A percentile compares a stretch with the other conserved stretches of the same genome.
These are phyloP conservation scores for Synanthedon formicaeformis DNA, from an alignment of 2,888 invertebrate genomes.

Conservation along the genomic window DNA sequence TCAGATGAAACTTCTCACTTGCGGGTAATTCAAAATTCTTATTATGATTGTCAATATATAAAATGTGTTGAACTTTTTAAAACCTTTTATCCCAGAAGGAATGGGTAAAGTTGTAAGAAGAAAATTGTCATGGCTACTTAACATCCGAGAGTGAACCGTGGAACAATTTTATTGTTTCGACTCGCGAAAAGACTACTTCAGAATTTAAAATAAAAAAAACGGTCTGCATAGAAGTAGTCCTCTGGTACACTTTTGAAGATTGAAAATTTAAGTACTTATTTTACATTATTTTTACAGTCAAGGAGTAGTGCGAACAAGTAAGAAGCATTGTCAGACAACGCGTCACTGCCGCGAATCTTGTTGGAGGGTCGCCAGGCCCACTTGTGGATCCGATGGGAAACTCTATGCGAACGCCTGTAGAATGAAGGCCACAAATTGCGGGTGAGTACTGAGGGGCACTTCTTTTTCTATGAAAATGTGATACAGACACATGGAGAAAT, in stretches of 20 bases:
- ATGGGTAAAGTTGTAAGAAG: no score
- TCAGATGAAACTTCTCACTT: slow-evolving; percentile 91
- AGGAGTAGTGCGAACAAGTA: slow-evolving; percentile 87
- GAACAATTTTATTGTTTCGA: no score
- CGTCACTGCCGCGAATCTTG: slow-evolving; percentile 91
- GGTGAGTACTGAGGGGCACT: slow-evolving; percentile 61
- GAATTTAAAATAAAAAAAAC: no score
- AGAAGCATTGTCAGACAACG: slow-evolving; percentile 92
- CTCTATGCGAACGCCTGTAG: slow-evolving; percentile 90
- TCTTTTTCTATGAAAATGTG: not conserved
- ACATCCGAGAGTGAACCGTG: no score
- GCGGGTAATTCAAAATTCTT: slow-evolving; percentile 72
- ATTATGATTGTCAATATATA: not conserved
- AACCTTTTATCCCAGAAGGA: no score
- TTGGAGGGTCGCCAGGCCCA: slow-evolving; percentile 89
- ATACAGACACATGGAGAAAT: no score
- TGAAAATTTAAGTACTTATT: no score
- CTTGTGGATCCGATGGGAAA: slow-evolving; percentile 91
- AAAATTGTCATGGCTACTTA: no score
- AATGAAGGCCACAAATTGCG: slow-evolving; percentile 93
- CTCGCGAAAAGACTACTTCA: not conserved
- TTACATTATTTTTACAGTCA: slow-evolving; percentile 66
- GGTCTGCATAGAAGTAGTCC: no score
- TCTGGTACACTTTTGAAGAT: no score
- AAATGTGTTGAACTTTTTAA: not conserved